These are phyloP conservation scores for Trichopoda pennipes DNA, from an alignment of 2,888 invertebrate species.

Conservation along the genomic window DNA sequence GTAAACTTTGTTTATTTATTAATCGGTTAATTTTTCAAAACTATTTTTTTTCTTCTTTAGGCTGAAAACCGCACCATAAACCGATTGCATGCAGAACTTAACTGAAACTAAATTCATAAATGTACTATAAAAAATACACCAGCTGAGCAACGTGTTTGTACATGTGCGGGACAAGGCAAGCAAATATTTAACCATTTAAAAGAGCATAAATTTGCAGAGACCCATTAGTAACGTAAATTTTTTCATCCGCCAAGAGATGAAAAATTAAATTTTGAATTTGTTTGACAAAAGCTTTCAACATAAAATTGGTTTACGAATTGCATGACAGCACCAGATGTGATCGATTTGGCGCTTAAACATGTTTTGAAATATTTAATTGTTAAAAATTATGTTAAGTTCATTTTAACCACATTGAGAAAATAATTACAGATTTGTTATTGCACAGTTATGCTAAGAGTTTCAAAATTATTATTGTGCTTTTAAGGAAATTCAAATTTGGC, in stretches of 20 bases:
- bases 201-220: slow-evolving; percentile 8
- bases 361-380: background rate
- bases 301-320: background rate
- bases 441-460: background rate
- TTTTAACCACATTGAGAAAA: background rate
- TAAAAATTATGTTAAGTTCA: background rate
- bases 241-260: background rate
- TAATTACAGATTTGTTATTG: background rate
- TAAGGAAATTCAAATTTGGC: background rate
- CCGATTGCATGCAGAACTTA: slow-evolving; percentile 60
- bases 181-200: background rate
- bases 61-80: slow-evolving; percentile 56
- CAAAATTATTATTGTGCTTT: background rate
- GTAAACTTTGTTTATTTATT: slow-evolving; percentile 38
- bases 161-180: background rate
- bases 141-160: slow-evolving; percentile 35
- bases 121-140: slow-evolving; percentile 4
- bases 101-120: slow-evolving; percentile 57
- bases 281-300: background rate
- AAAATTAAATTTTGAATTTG: background rate
- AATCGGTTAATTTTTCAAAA: slow-evolving; percentile 27
- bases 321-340: background rate
- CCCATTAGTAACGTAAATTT: background rate
- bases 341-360: background rate
- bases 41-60: slow-evolving; percentile 4